phyloP scores from a whole-genome alignment of 2,113 vertebrate species.

The Tenebrosternarchus preto region DNA sequence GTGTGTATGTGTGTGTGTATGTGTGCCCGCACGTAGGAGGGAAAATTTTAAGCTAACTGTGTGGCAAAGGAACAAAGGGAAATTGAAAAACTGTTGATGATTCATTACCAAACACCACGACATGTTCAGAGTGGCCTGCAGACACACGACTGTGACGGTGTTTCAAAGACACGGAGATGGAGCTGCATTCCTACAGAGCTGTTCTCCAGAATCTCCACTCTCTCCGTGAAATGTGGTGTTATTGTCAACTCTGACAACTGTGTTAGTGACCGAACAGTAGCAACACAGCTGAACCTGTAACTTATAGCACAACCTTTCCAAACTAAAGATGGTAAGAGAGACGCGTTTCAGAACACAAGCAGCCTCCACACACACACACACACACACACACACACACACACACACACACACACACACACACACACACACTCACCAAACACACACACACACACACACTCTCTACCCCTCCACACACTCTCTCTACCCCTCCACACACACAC shows the following conservation, averaged over 20 bases:
- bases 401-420: background rate
- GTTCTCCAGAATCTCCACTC: background rate
- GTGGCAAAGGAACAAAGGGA: conserved; percentile 21
- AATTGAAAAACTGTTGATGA: conserved; percentile 7
- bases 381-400: background rate
- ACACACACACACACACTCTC: too few species aligned
- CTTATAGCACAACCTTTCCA: background rate
- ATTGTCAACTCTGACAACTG: background rate
- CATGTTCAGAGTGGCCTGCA: background rate
- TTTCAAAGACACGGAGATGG: background rate
- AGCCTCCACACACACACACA: too few species aligned
- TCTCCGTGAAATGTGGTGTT: background rate
- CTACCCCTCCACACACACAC: too few species aligned
- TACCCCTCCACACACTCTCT: too few species aligned
- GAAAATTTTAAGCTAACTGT: background rate
- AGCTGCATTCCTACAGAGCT: background rate
- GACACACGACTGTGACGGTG: background rate
- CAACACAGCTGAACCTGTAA: background rate
- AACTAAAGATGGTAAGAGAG: background rate
- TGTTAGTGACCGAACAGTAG: conserved; percentile 1
- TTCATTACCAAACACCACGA: conserved; percentile 6
- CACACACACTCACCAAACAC: conserved; percentile 35
- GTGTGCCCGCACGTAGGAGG: conserved; percentile 8
- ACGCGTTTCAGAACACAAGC: background rate
- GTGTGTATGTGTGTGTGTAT: conserved; percentile 33